Percentiles rank a stretch among this genome's conserved stretches.
Conservation (phyloP, 1,140 invertebrate species). For the Sitobion miscanthi region DNA sequence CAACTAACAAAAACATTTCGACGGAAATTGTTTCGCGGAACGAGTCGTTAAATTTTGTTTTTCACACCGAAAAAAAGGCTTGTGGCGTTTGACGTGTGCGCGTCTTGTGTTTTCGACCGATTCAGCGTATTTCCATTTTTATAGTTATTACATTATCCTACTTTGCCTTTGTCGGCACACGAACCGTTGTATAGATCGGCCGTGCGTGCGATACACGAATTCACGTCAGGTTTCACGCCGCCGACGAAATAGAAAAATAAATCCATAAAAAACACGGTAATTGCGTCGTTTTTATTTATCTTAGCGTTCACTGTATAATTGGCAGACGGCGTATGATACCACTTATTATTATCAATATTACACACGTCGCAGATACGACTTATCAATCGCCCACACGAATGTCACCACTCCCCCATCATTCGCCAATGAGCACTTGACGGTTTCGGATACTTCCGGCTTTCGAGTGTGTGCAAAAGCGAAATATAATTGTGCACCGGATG, state of each 20-base stretch:
- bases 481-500: too few relatives aligned
- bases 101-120: not conserved
- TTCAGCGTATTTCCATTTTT: not conserved
- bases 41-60: slow-evolving; percentile 8
- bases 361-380: not conserved
- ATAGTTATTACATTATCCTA: not conserved
- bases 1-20: not conserved
- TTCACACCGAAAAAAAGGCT: not conserved
- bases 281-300: not conserved
- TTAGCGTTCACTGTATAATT: not conserved
- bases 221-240: not conserved
- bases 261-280: not conserved
- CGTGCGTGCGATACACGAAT: not conserved
- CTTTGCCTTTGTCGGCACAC: not conserved
- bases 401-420: not conserved
- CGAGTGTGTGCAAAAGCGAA: not conserved
- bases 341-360: not conserved
- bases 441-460: not conserved
- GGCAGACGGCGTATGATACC: not conserved
- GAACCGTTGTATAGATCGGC: not conserved
- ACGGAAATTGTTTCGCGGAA: not conserved
- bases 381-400: not conserved
- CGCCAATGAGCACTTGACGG: fast-evolving
- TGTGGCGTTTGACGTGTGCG: not conserved
- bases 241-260: not conserved